These are phyloP conservation scores for Stictonetta naevosa DNA, from an alignment of 2,113 vertebrate genomes.

Conservation along the genomic window DNA sequence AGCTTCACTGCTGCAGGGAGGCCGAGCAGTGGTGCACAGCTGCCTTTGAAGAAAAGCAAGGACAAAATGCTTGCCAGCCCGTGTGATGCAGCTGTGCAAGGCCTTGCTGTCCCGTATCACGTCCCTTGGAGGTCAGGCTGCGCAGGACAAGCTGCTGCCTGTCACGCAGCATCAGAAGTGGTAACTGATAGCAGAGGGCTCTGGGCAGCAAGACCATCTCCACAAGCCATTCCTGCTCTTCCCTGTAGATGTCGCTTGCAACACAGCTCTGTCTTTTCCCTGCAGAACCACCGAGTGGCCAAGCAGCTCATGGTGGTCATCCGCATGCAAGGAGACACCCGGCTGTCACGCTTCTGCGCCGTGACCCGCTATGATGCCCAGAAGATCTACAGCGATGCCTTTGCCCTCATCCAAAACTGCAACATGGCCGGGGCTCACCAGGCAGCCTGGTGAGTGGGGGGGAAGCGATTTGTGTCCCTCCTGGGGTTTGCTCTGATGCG, in stretches of 20 bases:
- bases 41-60: neutral
- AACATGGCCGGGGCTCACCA: constrained; percentile 87
- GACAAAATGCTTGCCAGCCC: neutral
- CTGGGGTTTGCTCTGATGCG: neutral
- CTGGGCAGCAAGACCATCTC: neutral
- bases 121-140: neutral
- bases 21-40: neutral
- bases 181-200: neutral
- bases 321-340: constrained; percentile 83
- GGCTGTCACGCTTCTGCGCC: constrained; percentile 88
- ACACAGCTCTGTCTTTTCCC: neutral
- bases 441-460: constrained; percentile 86
- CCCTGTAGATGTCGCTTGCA: constrained; percentile 48
- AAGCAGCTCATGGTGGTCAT: constrained; percentile 86
- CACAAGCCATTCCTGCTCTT: neutral
- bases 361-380: constrained; percentile 87
- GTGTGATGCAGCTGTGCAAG: neutral
- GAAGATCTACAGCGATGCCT: constrained; percentile 87
- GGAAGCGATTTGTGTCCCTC: rapidly evolving
- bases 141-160: neutral
- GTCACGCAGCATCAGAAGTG: neutral
- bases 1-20: rapidly evolving
- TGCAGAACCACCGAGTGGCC: constrained; percentile 90
- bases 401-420: constrained; percentile 88
- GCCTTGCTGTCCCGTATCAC: neutral